Conservation (phyloP, 1,140 invertebrate genomes). For the Danaus plexippus region DNA sequence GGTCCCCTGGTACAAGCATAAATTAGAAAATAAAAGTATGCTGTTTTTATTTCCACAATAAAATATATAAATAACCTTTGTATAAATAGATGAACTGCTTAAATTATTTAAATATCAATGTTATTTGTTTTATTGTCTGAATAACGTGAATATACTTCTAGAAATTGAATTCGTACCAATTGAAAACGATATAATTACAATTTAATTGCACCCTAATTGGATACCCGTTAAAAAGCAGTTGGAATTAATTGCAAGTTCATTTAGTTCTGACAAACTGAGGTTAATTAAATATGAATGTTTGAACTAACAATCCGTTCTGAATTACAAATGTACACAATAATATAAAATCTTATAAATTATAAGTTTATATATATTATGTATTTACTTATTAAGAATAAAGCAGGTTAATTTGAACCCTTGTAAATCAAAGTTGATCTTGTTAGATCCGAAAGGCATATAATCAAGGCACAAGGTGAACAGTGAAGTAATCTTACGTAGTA, state of each 20-base stretch:
- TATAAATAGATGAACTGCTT: too few species aligned
- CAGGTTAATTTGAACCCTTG: constrained; percentile 1
- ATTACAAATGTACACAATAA: too few species aligned
- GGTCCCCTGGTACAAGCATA: too few species aligned
- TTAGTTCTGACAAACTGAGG: constrained; percentile 4
- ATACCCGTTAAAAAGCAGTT: constrained; percentile 17
- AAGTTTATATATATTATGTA: too few species aligned
- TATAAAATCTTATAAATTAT: too few species aligned
- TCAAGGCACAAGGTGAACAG: constrained; percentile 16
- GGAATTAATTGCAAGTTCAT: constrained; percentile 21
- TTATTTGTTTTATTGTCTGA: background rate
- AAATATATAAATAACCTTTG: too few species aligned
- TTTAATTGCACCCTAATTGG: constrained; percentile 20
- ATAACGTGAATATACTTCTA: background rate
- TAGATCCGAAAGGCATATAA: constrained; percentile 14
- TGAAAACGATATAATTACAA: constrained; percentile 10
- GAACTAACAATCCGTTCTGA: too few species aligned
- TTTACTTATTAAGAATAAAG: too few species aligned
- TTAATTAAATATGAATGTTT: too few species aligned
- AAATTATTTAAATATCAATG: background rate
- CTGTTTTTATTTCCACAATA: too few species aligned
- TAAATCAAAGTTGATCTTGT: constrained; percentile 11
- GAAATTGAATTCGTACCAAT: constrained; percentile 5
- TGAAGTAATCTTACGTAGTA: constrained; percentile 21
- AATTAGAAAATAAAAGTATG: too few species aligned